Base-by-base conservation (phyloP, 2,888 invertebrate genomes). In the Acrobeloides nanus region DNA sequence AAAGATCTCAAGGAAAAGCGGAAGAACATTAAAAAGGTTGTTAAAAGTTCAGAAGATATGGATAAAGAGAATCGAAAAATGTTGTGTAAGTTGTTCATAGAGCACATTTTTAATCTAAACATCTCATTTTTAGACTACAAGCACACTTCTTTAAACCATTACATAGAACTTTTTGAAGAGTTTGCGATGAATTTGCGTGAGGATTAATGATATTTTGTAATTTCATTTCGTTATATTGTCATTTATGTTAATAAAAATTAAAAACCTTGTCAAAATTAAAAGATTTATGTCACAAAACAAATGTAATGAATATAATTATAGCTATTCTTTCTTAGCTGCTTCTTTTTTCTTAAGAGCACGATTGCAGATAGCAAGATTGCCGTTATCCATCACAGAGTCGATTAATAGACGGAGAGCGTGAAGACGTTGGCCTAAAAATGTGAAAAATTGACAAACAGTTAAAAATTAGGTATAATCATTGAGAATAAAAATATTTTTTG, bases 161-260 rank as follows among this genome's bases (percentile, higher is more conserved):
- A 61, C 48, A 64, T 71, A 4, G 61, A 67, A 23, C 55, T 51
- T 10, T 68, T 71, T 39, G 64, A 68, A 20, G 41, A 45, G 4
- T 72, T 69, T 35, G 61, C 66, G 10, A 4, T 46, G 4, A 29
- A 37, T 17, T 17, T 39, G 33, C 10, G 8, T 17, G 15, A 15
- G 10, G 18, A 35, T n/a, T 35, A n/a, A 18, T 7, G 35, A 23
- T 8, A 7, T 12, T 23, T n/a, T 35, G 7, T 7, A 15, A 20
- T 35, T 35, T 23, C 20, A 7, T 35, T 35, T n/a, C n/a, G n/a
- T n/a, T n/a, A n/a, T n/a, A n/a, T n/a, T n/a, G n/a, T n/a, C n/a
- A n/a, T n/a, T n/a, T n/a, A n/a, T n/a, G n/a, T n/a, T n/a, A n/a
- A n/a, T n/a, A n/a, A n/a, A n/a, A n/a, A n/a, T n/a, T n/a, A n/a